Evolutionary conservation across 2,797 vertebrate genomes (phyloP), one percentile per base, ranked within the genome.

Genomic region (Enteromius fasciolatus): DNA sequence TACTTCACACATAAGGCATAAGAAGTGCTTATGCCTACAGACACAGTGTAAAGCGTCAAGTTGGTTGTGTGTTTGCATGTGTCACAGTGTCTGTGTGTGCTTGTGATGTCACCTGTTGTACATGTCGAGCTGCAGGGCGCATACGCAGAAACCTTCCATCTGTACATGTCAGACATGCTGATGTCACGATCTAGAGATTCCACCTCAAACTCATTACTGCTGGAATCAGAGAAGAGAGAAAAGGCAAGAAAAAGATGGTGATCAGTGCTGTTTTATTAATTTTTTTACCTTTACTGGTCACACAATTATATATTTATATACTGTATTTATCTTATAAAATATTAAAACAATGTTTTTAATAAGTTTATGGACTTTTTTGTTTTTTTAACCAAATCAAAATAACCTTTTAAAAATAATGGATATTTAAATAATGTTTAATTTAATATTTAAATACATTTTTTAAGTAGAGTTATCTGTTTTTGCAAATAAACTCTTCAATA

Each of bases 61-160:
- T 63, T 48, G 4, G 7, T 14, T 67, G 25, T 36, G 59, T 59
- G n/a, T 72, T 20, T 76, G 63, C 5, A 50, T 20, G 39, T 28
- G n/a, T 59, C 31, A 9, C 2, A 23, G 11, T 33, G n/a, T 80
- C 25, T 75, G 52, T 25, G 36, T 64, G 67, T 66, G 67, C 20
- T 69, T 33, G 74, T 87, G 86, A 84, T 83, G 84, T 87, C 92
- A 97, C 97, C 96, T 93, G 96, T 96, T 9, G 95, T 96, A 89
- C 97, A 97, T 0, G 97, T 97, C 44, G 97, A 95, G 90, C 97
- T 97, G 92, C 97, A 97, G n/a, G 97, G 96, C 66, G 96, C 95
- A 25, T 96, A 96, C 57, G 95, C 96, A 69, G 97, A 97, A 85
- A 97, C 93, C 87, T 97, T 97, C 97, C 97, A 97, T 79, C 95